Conservation (phyloP, 2,888 invertebrate genomes). For the Noctuana brunneofusca region DNA sequence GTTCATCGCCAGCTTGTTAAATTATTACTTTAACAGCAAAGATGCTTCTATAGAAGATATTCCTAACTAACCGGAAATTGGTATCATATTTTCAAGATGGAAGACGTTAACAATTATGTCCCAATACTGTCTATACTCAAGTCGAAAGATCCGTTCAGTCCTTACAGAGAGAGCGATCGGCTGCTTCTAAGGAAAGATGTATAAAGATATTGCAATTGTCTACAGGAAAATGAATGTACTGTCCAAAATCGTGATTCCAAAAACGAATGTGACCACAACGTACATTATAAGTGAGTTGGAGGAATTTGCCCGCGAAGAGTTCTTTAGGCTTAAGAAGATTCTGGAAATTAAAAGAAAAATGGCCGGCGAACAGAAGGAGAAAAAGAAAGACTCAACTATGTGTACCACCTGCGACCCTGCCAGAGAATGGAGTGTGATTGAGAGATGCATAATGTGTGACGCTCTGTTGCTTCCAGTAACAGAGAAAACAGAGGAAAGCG, state of each 20-base stretch:
- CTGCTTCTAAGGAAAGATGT: slow-evolving; percentile 36
- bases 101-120: slow-evolving; percentile 12
- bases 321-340: slow-evolving; percentile 51
- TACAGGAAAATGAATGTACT: slow-evolving; percentile 54
- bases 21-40: slow-evolving; percentile 6
- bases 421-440: slow-evolving; percentile 16
- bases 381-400: slow-evolving; percentile 26
- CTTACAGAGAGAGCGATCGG: slow-evolving; percentile 46
- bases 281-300: slow-evolving; percentile 51
- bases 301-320: slow-evolving; percentile 51
- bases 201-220: slow-evolving; percentile 37
- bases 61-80: neutral
- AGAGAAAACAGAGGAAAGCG: slow-evolving; percentile 34
- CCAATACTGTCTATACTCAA: neutral
- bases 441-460: slow-evolving; percentile 40
- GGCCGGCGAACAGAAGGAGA: slow-evolving; percentile 28
- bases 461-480: slow-evolving; percentile 25
- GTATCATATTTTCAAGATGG: neutral
- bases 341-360: slow-evolving; percentile 44
- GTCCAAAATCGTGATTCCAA: slow-evolving; percentile 51
- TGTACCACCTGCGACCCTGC: slow-evolving; percentile 20
- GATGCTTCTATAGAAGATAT: neutral
- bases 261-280: slow-evolving; percentile 44
- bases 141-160: slow-evolving; percentile 46
- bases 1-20: slow-evolving; percentile 46